Percentiles rank a stretch among this genome's conserved stretches.
Conservation (phyloP, 2,888 invertebrate genomes). For the Cremastobaeus sp. region DNA sequence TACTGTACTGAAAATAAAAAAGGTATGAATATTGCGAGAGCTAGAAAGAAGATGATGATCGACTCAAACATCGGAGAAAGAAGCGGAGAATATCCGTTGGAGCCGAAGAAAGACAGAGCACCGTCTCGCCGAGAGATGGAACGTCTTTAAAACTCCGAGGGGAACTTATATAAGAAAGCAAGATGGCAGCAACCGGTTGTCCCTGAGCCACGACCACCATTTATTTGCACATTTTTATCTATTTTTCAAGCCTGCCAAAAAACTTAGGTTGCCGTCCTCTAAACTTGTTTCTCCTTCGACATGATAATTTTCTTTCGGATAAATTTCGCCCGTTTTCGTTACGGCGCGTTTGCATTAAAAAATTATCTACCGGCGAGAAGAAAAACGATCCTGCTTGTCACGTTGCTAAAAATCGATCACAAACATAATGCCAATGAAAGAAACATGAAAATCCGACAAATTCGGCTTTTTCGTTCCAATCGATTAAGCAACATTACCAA, state of each 20-base stretch:
- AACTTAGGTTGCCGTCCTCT: slow-evolving; percentile 52
- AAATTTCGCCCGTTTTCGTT: no score
- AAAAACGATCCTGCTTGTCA: no score
- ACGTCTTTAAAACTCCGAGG: slow-evolving; percentile 61
- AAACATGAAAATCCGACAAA: no score
- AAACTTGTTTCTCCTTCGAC: slow-evolving; percentile 55
- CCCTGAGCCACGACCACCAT: slow-evolving; percentile 76
- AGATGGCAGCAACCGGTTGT: slow-evolving; percentile 78
- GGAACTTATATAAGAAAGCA: slow-evolving; percentile 77
- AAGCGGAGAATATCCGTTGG: neutral
- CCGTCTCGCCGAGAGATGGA: slow-evolving; percentile 41
- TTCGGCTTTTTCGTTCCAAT: no score
- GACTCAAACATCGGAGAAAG: slow-evolving; percentile 3
- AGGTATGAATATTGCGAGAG: slow-evolving; percentile 44
- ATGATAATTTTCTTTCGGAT: slow-evolving; percentile 56
- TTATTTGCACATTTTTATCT: slow-evolving; percentile 78
- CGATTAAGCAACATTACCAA: no score
- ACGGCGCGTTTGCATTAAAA: no score
- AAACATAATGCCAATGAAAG: no score
- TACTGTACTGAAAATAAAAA: slow-evolving; percentile 53
- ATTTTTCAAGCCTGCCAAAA: slow-evolving; percentile 71
- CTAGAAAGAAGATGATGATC: slow-evolving; percentile 26
- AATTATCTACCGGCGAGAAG: no score
- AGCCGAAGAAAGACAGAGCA: slow-evolving; percentile 16
- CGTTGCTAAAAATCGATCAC: no score